These are phyloP conservation scores for Danaus chrysippus DNA, from an alignment of 2,888 invertebrate species.

Conservation along the genomic window DNA sequence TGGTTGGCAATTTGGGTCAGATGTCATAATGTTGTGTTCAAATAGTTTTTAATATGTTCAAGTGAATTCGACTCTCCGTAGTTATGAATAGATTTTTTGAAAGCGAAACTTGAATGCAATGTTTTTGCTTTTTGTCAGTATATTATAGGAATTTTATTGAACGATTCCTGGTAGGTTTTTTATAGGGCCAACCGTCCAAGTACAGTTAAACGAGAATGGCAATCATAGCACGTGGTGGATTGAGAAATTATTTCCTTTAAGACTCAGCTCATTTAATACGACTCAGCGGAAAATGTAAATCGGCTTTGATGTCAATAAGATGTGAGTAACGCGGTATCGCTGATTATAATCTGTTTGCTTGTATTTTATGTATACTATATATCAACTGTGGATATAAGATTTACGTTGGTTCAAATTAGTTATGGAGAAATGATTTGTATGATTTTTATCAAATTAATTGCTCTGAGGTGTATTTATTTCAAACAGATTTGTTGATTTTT, in stretches of 20 bases:
- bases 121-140: no score
- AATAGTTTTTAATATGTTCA: background rate
- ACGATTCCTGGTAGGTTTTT: no score
- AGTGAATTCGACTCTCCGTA: background rate
- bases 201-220: constrained; percentile 49
- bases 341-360: constrained; percentile 23
- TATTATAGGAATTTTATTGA: no score
- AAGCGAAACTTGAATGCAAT: no score
- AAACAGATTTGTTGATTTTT: no score
- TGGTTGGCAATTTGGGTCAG: background rate
- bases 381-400: background rate
- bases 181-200: constrained; percentile 9
- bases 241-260: constrained; percentile 47
- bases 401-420: background rate
- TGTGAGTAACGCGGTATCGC: constrained; percentile 20
- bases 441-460: background rate
- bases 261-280: constrained; percentile 24
- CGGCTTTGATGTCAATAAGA: constrained; percentile 28
- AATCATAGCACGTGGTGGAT: constrained; percentile 37
- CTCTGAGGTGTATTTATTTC: background rate
- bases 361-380: constrained; percentile 9
- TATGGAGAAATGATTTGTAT: background rate
- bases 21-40: background rate
- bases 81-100: no score
- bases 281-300: constrained; percentile 29